Percentiles rank a stretch among this genome's conserved stretches.
These are phyloP conservation scores for Deroplatys truncata DNA, from an alignment of 2,888 invertebrate genomes.

Conservation along the genomic window DNA sequence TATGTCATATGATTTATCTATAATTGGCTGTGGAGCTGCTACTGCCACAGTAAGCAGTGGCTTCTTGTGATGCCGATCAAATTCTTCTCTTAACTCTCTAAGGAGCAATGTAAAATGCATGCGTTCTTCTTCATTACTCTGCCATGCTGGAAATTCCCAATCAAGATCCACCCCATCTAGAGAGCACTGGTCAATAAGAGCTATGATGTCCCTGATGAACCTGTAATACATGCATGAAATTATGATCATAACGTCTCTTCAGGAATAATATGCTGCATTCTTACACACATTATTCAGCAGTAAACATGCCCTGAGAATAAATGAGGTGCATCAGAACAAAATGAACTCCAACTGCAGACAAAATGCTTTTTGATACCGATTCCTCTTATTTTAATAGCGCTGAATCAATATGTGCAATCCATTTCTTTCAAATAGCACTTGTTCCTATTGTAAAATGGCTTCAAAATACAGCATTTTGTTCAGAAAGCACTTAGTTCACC, in stretches of 20 bases:
- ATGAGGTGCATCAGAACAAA: too few relatives aligned
- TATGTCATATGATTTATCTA: slow-evolving; percentile 74
- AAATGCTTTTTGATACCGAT: too few relatives aligned
- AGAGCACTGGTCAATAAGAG: slow-evolving; percentile 50
- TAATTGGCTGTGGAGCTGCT: slow-evolving; percentile 71
- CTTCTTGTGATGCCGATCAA: slow-evolving; percentile 45
- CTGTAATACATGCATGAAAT: slow-evolving; percentile 38
- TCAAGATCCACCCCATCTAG: slow-evolving; percentile 75
- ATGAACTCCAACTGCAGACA: too few relatives aligned
- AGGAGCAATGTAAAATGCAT: slow-evolving; percentile 72
- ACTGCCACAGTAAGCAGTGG: slow-evolving; percentile 72
- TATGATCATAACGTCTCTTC: not conserved
- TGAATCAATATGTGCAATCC: too few relatives aligned
- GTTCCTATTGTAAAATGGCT: too few relatives aligned
- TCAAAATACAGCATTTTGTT: too few relatives aligned
- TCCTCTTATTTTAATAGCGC: too few relatives aligned
- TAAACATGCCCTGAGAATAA: not conserved
- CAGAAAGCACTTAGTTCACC: too few relatives aligned
- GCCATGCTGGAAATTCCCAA: slow-evolving; percentile 81
- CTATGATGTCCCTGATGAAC: slow-evolving; percentile 51
- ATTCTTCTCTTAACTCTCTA: slow-evolving; percentile 66
- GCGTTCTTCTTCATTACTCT: slow-evolving; percentile 52
- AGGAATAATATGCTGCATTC: not conserved
- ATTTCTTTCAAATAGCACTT: too few relatives aligned
- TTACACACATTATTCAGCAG: not conserved